Base-by-base conservation (phyloP, 2,113 vertebrate genomes). In the Gambusia affinis region DNA sequence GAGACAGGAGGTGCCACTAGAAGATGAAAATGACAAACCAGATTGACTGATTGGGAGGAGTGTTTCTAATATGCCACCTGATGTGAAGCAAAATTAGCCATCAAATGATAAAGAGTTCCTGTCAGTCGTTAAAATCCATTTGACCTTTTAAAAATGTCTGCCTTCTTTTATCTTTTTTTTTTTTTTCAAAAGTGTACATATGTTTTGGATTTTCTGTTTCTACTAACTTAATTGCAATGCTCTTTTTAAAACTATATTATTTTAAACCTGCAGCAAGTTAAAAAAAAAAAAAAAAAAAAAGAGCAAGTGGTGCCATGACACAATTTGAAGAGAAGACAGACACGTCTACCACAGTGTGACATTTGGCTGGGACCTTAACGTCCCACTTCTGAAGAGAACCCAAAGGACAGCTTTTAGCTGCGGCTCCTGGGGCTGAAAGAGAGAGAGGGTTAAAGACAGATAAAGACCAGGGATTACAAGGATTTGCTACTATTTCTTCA, bases 171-270 rank as follows among this genome's bases (percentile, higher is more conserved):
- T 29, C 15, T 67, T 91, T 90, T 88, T 84, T 88, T 67, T 83
- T 87, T 89, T 83, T 88, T 90, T 82, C 73, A 81, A 77, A 79
- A 5, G 1, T 47, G 14, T 47, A 17, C 17, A 61, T 84, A 70
- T 73, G 82, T 77, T 54, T 78, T 89, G 35, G 44, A 87, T 84
- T 88, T 89, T 92, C 90, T 87, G 88, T 92, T 87, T 82, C 75
- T 65, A 60, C 85, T 92, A 76, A 91, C 88, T 90, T 85, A 85
- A 87, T 88, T 62, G 73, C 78, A 64, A 15, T 68, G 35, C 37
- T 72, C 69, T 64, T 78, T 44, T 70, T 70, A 51, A 37, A 37
- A 84, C 61, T 35, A 67, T 78, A 81, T 85, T 60, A 75, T 73
- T 42, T 39, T 83, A 75, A 80, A 86, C 73, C 76, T 76, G 83